A percentile compares a stretch with the other conserved stretches of the same genome.
phyloP scores from a whole-genome alignment of 2,888 invertebrate species.

The Tachina lurida region DNA sequence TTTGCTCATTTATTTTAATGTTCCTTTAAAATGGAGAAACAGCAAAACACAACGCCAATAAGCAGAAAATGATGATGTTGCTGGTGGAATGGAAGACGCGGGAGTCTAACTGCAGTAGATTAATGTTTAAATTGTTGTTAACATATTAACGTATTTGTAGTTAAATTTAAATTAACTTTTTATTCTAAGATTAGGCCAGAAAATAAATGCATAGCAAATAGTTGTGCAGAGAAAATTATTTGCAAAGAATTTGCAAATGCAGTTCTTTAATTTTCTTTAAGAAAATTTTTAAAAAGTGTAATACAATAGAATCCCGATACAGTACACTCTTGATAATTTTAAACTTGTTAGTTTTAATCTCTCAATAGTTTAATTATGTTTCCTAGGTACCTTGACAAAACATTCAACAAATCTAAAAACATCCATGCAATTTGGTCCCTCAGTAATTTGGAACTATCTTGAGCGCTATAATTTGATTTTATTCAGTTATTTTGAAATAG shows the following conservation, averaged over 20 bases:
- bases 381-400: no score
- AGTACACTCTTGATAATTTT: no score
- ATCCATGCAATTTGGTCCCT: no score
- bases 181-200: conserved; percentile 17
- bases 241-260: conserved; percentile 20
- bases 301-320: no score
- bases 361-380: no score
- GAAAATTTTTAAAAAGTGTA: not conserved
- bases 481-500: no score
- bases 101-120: conserved; percentile 43
- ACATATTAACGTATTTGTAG: conserved; percentile 66
- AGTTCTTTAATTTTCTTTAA: conserved; percentile 3
- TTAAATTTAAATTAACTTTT: conserved; percentile 64
- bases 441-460: no score
- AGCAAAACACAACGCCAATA: conserved; percentile 11
- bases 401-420: no score
- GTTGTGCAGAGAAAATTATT: conserved; percentile 13
- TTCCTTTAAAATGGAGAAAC: conserved; percentile 27
- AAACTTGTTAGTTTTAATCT: no score
- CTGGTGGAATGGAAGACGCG: conserved; percentile 2
- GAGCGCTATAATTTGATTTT: no score
- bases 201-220: conserved; percentile 33
- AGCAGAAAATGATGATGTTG: conserved; percentile 18
- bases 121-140: conserved; percentile 69
- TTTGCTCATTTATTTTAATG: conserved; percentile 54